These are phyloP conservation scores for Dicroscelio sp. DNA, from an alignment of 2,888 invertebrate species.

Conservation along the genomic window DNA sequence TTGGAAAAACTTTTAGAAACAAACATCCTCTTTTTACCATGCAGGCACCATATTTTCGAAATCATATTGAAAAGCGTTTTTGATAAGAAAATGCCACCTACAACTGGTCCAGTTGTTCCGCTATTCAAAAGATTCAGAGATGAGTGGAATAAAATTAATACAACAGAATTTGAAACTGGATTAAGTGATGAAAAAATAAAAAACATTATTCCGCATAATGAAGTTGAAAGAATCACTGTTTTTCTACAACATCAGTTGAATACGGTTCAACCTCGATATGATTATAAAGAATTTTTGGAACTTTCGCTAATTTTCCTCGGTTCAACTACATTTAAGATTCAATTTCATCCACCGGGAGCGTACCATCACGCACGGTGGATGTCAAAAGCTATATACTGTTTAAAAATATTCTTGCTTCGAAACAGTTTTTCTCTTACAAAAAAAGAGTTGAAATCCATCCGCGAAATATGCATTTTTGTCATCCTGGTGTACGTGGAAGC, in stretches of 20 bases:
- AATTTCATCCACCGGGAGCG: constrained; percentile 57
- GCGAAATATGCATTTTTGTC: constrained; percentile 17
- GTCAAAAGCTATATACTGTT: constrained; percentile 65
- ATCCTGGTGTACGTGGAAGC: background rate
- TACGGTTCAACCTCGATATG: constrained; percentile 56
- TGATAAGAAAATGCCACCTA: constrained; percentile 23
- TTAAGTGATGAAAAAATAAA: constrained; percentile 25
- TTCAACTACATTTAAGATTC: background rate
- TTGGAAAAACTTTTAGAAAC: constrained; percentile 81
- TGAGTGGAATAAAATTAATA: constrained; percentile 11
- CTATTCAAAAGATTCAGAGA: constrained; percentile 44
- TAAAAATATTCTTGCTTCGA: constrained; percentile 80
- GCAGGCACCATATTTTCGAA: constrained; percentile 57
- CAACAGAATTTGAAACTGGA: constrained; percentile 14
- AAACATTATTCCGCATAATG: background rate
- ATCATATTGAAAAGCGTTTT: constrained; percentile 31
- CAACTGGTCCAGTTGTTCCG: constrained; percentile 41
- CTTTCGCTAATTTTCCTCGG: constrained; percentile 56
- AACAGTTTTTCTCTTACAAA: constrained; percentile 75
- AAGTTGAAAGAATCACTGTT: background rate
- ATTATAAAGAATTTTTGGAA: constrained; percentile 82
- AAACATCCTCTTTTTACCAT: constrained; percentile 62
- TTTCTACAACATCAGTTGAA: constrained; percentile 22
- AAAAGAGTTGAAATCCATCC: constrained; percentile 67
- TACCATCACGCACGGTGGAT: constrained; percentile 86